Evolutionary conservation across 2,888 invertebrate genomes (phyloP).

Genomic region (Tromatobia lineatoria): DNA sequence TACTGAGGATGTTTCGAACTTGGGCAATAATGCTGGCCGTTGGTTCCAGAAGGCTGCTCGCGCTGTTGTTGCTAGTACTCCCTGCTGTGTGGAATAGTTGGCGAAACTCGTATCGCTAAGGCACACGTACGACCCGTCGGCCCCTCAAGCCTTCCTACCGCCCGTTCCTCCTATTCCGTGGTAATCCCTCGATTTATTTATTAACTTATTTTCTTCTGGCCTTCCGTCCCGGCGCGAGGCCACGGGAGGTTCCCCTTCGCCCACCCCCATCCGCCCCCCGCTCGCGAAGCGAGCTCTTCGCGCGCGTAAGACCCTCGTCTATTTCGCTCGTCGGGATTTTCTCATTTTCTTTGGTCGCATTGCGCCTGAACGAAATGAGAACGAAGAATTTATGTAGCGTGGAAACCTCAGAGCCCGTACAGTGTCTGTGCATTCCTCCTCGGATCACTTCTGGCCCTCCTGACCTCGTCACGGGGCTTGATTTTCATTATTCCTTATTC

Average conservation of each 20-base stretch:
- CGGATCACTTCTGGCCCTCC: neutral
- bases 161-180: conserved; percentile 46
- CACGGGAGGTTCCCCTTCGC: conserved; percentile 12
- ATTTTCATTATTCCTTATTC: conserved; percentile 64
- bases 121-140: conserved; percentile 63
- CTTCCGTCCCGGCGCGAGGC: conserved; percentile 28
- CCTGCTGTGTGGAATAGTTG: conserved; percentile 71
- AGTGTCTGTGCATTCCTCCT: conserved; percentile 18
- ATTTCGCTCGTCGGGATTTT: conserved; percentile 45
- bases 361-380: conserved; percentile 57
- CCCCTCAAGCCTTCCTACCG: conserved; percentile 19
- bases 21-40: conserved; percentile 81
- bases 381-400: conserved; percentile 66
- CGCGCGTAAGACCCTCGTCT: conserved; percentile 20
- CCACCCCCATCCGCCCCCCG: too few species aligned
- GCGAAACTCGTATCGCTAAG: conserved; percentile 76
- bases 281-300: conserved; percentile 17
- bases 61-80: conserved; percentile 28
- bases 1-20: conserved; percentile 78
- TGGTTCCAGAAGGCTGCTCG: conserved; percentile 75
- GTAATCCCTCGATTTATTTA: conserved; percentile 75
- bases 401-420: conserved; percentile 40
- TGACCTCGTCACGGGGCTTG: conserved; percentile 21
- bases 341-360: conserved; percentile 55
- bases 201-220: conserved; percentile 72